These are phyloP conservation scores for Poeciliopsis infans DNA, from an alignment of 2,797 vertebrate genomes.

Conservation along the genomic window DNA sequence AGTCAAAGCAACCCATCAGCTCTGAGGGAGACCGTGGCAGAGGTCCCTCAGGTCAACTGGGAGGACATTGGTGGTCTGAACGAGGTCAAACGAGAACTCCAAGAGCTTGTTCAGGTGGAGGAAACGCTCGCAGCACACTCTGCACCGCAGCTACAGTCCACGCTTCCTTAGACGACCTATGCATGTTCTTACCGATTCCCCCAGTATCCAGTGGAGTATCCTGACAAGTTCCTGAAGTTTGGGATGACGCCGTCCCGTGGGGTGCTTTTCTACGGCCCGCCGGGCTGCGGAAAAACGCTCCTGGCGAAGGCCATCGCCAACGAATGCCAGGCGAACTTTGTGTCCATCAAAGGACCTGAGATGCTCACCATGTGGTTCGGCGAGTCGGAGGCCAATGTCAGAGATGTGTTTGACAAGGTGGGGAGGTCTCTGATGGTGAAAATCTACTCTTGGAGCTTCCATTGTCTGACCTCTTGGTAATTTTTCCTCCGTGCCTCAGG, in stretches of 20 bases:
- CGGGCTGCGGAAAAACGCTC: conserved; percentile 94
- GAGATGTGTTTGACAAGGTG: conserved; percentile 95
- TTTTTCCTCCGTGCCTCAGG: conserved; percentile 30
- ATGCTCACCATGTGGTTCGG: conserved; percentile 98
- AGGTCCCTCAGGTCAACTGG: conserved; percentile 96
- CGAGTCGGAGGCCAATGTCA: conserved; percentile 94
- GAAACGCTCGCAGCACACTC: background rate
- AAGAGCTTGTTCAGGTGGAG: conserved; percentile 93
- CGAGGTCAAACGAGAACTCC: conserved; percentile 94
- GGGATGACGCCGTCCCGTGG: conserved; percentile 96
- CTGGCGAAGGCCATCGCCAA: conserved; percentile 95
- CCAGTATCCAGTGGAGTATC: conserved; percentile 96
- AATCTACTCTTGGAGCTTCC: background rate
- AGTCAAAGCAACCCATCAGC: conserved; percentile 97
- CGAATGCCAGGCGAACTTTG: conserved; percentile 96
- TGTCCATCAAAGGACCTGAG: conserved; percentile 95
- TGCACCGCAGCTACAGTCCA: background rate
- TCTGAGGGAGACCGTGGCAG: conserved; percentile 91
- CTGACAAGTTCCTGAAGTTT: conserved; percentile 98
- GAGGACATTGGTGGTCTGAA: conserved; percentile 94
- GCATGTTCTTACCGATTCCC: background rate
- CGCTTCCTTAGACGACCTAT: background rate
- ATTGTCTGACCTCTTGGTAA: background rate
- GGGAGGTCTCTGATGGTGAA: background rate
- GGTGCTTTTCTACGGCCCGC: conserved; percentile 96